Percentiles rank a stretch among this genome's conserved stretches.
Conservation (phyloP, 2,888 invertebrate genomes). For the Acrocyrtus sp. region DNA sequence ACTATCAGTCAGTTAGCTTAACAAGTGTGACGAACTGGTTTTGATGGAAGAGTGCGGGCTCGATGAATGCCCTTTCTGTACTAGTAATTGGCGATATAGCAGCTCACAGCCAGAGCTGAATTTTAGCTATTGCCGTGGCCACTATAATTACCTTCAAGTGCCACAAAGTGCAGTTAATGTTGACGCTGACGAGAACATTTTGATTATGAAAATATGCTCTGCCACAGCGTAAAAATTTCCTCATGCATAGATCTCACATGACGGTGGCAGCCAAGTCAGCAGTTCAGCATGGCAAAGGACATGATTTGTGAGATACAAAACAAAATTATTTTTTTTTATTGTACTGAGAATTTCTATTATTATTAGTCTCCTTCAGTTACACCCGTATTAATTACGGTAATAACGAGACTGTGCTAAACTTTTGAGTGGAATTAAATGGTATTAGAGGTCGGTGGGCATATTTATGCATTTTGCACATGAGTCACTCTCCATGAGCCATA, state of each 20-base stretch:
- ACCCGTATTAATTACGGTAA: slow-evolving; percentile 19
- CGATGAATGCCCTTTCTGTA: not conserved
- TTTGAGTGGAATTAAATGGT: slow-evolving; percentile 6
- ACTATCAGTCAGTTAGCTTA: slow-evolving; percentile 22
- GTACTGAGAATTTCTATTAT: slow-evolving; percentile 2
- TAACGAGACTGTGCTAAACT: too few species aligned
- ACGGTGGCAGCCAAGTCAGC: too few species aligned
- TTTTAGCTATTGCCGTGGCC: not conserved
- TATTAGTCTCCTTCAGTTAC: slow-evolving; percentile 7
- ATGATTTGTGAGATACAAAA: not conserved
- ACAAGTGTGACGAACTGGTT: slow-evolving; percentile 21
- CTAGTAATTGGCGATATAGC: slow-evolving; percentile 27
- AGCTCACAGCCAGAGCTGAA: slow-evolving; percentile 27
- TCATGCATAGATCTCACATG: not conserved
- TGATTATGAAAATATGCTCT: not conserved
- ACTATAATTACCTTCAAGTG: slow-evolving; percentile 6
- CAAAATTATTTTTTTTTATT: slow-evolving; percentile 5
- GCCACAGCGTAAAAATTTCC: not conserved
- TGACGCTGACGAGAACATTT: not conserved
- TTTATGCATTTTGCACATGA: not conserved
- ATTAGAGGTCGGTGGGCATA: not conserved
- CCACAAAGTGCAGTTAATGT: slow-evolving; percentile 17
- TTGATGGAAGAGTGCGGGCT: too few species aligned
- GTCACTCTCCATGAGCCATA: too few species aligned
- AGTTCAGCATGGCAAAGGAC: too few species aligned